These are phyloP conservation scores for Platypus cylindrus DNA, from an alignment of 2,888 invertebrate species.

Conservation along the genomic window DNA sequence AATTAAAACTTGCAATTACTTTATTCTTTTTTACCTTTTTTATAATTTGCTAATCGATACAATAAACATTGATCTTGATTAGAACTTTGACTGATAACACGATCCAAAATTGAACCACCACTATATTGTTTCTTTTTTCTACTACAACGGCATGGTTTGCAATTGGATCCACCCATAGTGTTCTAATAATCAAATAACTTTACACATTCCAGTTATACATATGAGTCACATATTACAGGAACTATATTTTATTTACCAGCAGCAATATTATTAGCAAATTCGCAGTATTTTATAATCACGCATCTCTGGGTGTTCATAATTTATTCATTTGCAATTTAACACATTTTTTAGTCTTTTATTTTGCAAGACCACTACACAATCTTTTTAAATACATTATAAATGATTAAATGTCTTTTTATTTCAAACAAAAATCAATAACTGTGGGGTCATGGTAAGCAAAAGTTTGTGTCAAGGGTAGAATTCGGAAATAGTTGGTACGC, in stretches of 20 bases:
- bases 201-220: no score
- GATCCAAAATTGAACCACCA: conserved; percentile 72
- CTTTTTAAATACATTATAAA: background rate
- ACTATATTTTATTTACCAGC: no score
- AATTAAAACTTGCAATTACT: background rate
- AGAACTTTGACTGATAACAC: conserved; percentile 80
- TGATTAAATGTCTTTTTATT: conserved; percentile 2
- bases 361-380: conserved; percentile 3
- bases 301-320: no score
- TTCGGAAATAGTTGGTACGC: conserved; percentile 9
- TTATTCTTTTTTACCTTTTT: conserved; percentile 47
- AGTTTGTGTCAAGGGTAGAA: conserved; percentile 15
- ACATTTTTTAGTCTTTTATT: no score
- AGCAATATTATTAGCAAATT: no score
- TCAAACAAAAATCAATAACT: conserved; percentile 8
- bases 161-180: conserved; percentile 36
- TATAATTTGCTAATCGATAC: conserved; percentile 81
- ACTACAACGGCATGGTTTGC: conserved; percentile 33
- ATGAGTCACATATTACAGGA: no score
- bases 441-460: conserved; percentile 15
- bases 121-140: conserved; percentile 36
- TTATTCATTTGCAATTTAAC: no score
- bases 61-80: conserved; percentile 76
- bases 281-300: no score
- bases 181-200: background rate